Percentiles rank a stretch among this genome's conserved stretches.
phyloP scores from a whole-genome alignment of 1,140 invertebrate genomes.

The Brachionus paranguensis region DNA sequence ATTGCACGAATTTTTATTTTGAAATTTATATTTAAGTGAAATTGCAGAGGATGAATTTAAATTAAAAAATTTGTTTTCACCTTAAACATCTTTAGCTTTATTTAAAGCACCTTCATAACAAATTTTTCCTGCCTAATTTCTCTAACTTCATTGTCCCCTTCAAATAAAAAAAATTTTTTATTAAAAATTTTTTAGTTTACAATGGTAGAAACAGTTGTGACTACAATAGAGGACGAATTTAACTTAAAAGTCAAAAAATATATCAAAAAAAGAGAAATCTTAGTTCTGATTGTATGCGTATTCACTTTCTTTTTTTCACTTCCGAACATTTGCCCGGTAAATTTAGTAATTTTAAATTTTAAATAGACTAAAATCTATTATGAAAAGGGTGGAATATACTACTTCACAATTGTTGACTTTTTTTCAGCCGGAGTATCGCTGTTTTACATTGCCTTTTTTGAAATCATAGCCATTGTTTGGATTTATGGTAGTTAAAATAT shows the following conservation, averaged over 20 bases:
- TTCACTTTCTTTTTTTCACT: slow-evolving; percentile 75
- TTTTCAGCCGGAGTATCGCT: slow-evolving; percentile 82
- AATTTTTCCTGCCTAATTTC: too few relatives aligned
- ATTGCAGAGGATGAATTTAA: too few relatives aligned
- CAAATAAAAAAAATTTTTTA: too few relatives aligned
- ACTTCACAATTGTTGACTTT: slow-evolving; percentile 84
- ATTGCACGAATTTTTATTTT: too few relatives aligned
- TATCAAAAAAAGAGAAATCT: slow-evolving; percentile 74
- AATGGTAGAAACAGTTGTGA: slow-evolving; percentile 82
- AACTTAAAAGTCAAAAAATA: slow-evolving; percentile 72
- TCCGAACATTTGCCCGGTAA: slow-evolving; percentile 45
- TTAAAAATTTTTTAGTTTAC: slow-evolving; percentile 57
- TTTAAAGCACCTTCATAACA: too few relatives aligned
- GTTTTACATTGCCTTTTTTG: slow-evolving; percentile 83
- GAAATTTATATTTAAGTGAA: too few relatives aligned
- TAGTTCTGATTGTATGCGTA: slow-evolving; percentile 73
- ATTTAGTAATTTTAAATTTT: not conserved
- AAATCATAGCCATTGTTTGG: slow-evolving; percentile 81
- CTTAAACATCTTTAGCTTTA: too few relatives aligned
- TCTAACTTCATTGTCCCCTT: too few relatives aligned
- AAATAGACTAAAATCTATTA: not conserved
- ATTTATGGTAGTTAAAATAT: slow-evolving; percentile 62
- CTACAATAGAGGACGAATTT: slow-evolving; percentile 82
- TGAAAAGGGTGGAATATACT: slow-evolving; percentile 77
- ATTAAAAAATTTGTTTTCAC: too few relatives aligned